Conservation (phyloP, 2,113 vertebrate species). For the Pedionomus torquatus region DNA sequence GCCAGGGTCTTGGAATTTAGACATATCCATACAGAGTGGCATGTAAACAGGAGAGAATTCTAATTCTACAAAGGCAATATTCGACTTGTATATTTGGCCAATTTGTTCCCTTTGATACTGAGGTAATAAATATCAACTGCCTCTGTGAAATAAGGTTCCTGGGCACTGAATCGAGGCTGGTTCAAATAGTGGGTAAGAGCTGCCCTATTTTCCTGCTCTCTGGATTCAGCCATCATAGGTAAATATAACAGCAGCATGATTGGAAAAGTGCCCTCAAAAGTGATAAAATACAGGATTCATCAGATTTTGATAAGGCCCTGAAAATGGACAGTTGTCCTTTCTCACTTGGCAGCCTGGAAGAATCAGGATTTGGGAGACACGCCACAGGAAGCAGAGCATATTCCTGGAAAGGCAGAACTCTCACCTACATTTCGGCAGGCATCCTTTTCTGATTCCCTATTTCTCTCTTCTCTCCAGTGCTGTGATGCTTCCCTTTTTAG, state of each 20-base stretch:
- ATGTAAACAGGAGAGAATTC: background rate
- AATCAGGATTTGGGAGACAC: background rate
- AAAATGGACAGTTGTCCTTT: background rate
- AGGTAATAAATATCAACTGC: background rate
- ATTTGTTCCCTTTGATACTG: conserved; percentile 12
- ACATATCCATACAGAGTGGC: background rate
- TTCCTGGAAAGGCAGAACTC: background rate
- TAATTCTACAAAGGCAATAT: background rate
- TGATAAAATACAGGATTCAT: conserved; percentile 9
- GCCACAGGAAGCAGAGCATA: background rate
- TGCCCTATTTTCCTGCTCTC: background rate
- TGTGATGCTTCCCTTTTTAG: background rate
- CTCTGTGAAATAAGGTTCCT: background rate
- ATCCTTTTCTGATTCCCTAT: background rate
- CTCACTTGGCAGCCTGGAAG: background rate
- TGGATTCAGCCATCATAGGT: background rate
- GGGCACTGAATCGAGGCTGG: background rate
- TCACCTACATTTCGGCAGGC: background rate
- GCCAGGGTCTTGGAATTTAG: background rate
- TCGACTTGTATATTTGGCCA: background rate
- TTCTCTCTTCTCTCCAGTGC: background rate
- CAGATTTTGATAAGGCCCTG: background rate
- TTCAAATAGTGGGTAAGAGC: background rate
- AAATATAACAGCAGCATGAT: conserved; percentile 11
- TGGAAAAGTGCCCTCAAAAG: conserved; percentile 14